A percentile compares a stretch with the other conserved stretches of the same genome.
phyloP scores from a whole-genome alignment of 1,140 invertebrate genomes.

The Drosophila mayri region DNA sequence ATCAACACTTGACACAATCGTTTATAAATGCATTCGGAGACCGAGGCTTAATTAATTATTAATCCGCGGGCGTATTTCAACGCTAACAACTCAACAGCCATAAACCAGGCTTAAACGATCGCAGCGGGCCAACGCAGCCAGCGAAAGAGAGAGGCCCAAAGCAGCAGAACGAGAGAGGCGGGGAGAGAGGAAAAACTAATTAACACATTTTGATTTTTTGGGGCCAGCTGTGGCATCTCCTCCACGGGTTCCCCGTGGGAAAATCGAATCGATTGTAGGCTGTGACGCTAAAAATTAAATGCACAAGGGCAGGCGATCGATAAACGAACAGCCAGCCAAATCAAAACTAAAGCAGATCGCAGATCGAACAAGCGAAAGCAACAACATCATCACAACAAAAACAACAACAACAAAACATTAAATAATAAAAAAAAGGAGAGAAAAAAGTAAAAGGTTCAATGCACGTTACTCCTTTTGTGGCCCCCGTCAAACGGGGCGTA shows the following conservation, averaged over 20 bases:
- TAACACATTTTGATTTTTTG: conserved; percentile 69
- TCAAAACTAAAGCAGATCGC: conserved; percentile 76
- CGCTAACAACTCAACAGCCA: conserved; percentile 50
- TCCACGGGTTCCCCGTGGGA: conserved; percentile 58
- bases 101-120: conserved; percentile 45
- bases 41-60: conserved; percentile 76
- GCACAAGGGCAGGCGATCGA: conserved; percentile 73
- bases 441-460: conserved; percentile 67
- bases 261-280: conserved; percentile 62
- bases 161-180: neutral
- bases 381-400: conserved; percentile 9
- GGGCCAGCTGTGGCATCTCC: conserved; percentile 45
- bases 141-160: conserved; percentile 1
- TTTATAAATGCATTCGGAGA: conserved; percentile 76
- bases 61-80: conserved; percentile 76
- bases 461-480: conserved; percentile 42
- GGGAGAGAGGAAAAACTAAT: conserved; percentile 52
- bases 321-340: conserved; percentile 60
- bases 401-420: conserved; percentile 3
- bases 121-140: conserved; percentile 33
- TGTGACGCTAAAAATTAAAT: conserved; percentile 80
- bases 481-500: conserved; percentile 68
- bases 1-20: conserved; percentile 82
- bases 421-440: neutral
- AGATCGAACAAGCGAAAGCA: neutral